A percentile compares a stretch with the other conserved stretches of the same genome.
Conservation (phyloP, 2,888 invertebrate genomes). For the Anoplius nigerrimus region DNA sequence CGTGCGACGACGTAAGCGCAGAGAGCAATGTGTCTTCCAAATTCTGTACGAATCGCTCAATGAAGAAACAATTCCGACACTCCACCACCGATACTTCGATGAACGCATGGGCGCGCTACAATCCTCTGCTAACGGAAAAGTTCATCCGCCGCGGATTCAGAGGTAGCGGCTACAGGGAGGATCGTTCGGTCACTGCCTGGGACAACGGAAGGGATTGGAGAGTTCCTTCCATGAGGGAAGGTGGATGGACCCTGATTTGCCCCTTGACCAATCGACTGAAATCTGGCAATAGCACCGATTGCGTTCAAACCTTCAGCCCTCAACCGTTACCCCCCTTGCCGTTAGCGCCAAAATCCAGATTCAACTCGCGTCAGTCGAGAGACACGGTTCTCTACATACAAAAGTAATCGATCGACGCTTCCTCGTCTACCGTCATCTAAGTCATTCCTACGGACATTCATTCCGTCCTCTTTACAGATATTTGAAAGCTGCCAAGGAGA, state of each 20-base stretch:
- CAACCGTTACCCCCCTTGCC: constrained; percentile 15
- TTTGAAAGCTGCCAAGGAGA: constrained; percentile 76
- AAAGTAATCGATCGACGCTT: constrained; percentile 59
- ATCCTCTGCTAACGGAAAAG: constrained; percentile 73
- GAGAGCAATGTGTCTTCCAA: constrained; percentile 66
- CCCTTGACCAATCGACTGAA: constrained; percentile 76
- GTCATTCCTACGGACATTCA: neutral
- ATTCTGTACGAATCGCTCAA: constrained; percentile 55
- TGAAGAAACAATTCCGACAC: constrained; percentile 65
- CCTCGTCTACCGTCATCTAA: neutral
- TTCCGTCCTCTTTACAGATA: constrained; percentile 72
- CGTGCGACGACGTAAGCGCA: constrained; percentile 64
- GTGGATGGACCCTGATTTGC: constrained; percentile 87
- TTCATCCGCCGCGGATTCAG: constrained; percentile 77
- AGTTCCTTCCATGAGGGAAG: constrained; percentile 80
- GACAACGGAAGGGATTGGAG: constrained; percentile 85
- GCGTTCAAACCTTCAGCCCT: constrained; percentile 49
- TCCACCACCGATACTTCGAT: constrained; percentile 60
- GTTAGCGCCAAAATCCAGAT: constrained; percentile 59
- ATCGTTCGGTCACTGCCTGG: constrained; percentile 79
- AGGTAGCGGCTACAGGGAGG: constrained; percentile 81
- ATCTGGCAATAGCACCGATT: constrained; percentile 47
- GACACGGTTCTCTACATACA: constrained; percentile 67
- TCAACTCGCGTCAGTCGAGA: constrained; percentile 67
- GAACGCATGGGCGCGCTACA: constrained; percentile 64